Evolutionary conservation across 2,797 vertebrate genomes (phyloP), one percentile per base, ranked within the genome.

Genomic region (Argya squamiceps): DNA sequence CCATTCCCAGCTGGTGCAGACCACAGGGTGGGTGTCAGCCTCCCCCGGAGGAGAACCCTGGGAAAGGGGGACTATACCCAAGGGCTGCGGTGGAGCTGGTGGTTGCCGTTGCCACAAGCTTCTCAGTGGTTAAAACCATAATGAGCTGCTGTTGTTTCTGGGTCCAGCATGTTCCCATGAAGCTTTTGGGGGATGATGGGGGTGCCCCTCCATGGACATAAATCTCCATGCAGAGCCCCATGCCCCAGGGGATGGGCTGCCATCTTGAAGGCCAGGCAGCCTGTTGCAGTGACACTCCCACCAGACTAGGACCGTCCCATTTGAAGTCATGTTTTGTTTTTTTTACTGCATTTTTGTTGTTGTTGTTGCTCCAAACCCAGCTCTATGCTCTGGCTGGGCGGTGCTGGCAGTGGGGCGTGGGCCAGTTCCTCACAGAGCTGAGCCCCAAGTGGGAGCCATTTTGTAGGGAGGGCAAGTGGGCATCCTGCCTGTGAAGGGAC

Each of bases 351-450:
- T 55, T 86, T 85, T 73, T 74, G 15, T 82, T 90, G 60, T 65
- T 90, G 27, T 49, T 70, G 68, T 74, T 87, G 67, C 85, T 92
- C n/a, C 73, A 88, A 89, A 77, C 71, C 60, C 75, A 60, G 68
- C 74, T 73, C 49, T 50, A 56, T 6, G 16, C 64, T 59, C 15
- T 3, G 75, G 53, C 67, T 58, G 81, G 85, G 89, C 3, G 16
- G 78, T 84, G 81, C 59, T 62, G 58, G 30, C 68, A 59, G 34
- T 9, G 1, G 3, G 32, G 46, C 15, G 15, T 0, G 11, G 43
- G 56, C 79, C 1, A 0, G 91, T 49, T 44, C 36, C 23, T 68
- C 0, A 0, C 4, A 1, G 32, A n/a, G 58, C 76, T 24, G 6
- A 85, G 47, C 43, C 36, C 43, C 2, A 1, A 27, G 39, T 63